A percentile compares a stretch with the other conserved stretches of the same genome.
These are phyloP conservation scores for Neelides sp. DNA, from an alignment of 1,140 invertebrate genomes.

Conservation along the genomic window DNA sequence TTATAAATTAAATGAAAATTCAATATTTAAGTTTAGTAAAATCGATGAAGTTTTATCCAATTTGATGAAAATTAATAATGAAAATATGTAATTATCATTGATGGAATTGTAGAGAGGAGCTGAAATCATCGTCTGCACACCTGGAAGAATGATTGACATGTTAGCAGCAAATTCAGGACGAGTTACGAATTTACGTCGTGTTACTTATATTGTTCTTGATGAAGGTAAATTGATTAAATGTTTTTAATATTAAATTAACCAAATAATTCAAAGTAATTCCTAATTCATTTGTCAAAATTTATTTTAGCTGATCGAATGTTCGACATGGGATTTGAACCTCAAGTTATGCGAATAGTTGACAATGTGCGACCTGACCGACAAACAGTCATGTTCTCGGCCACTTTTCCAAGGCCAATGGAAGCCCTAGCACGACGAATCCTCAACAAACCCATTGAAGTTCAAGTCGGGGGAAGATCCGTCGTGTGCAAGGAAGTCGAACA, in stretches of 20 bases:
- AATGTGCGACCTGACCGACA: slow-evolving; percentile 93
- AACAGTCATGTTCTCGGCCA: slow-evolving; percentile 97
- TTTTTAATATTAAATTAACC: neutral
- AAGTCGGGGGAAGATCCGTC: slow-evolving; percentile 81
- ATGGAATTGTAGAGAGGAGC: slow-evolving; percentile 63
- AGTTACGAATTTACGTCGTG: slow-evolving; percentile 88
- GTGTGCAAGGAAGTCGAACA: slow-evolving; percentile 98
- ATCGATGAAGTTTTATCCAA: no score
- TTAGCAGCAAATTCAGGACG: slow-evolving; percentile 85
- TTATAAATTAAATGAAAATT: no score
- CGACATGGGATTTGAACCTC: slow-evolving; percentile 99
- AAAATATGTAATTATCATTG: no score
- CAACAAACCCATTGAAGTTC: slow-evolving; percentile 92
- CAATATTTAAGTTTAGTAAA: no score
- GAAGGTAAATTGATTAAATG: slow-evolving; percentile 99
- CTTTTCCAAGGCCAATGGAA: slow-evolving; percentile 98
- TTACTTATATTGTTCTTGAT: slow-evolving; percentile 95
- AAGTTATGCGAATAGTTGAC: slow-evolving; percentile 95
- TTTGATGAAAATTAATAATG: no score
- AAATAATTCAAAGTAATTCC: no score
- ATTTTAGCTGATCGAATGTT: slow-evolving; percentile 49
- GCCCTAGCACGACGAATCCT: slow-evolving; percentile 86
- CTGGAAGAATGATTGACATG: slow-evolving; percentile 99
- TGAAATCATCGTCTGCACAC: slow-evolving; percentile 98
- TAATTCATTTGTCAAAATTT: no score